phyloP scores from a whole-genome alignment of 1,140 invertebrate genomes.

The Pollicipes pollicipes region DNA sequence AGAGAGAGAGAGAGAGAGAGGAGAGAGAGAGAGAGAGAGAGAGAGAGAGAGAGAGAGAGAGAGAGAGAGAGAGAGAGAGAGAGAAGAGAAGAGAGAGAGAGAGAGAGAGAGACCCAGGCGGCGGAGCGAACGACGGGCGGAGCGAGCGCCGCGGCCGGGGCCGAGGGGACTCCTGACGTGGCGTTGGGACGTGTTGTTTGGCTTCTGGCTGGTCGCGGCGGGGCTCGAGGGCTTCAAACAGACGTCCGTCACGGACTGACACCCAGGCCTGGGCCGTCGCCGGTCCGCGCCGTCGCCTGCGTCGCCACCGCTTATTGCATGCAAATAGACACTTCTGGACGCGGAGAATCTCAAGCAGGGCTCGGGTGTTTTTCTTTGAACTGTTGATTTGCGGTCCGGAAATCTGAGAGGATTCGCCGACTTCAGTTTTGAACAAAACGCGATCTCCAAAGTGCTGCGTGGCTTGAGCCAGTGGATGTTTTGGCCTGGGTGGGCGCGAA shows the following conservation, averaged over 20 bases:
- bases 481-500: too few relatives aligned
- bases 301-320: not conserved
- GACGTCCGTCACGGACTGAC: not conserved
- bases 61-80: slow-evolving; percentile 6
- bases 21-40: not conserved
- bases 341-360: not conserved
- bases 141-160: not conserved
- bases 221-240: not conserved
- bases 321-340: not conserved
- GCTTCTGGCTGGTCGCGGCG: not conserved
- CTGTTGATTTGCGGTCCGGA: not conserved
- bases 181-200: not conserved
- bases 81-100: slow-evolving; percentile 4
- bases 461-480: not conserved
- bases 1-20: slow-evolving; percentile 8
- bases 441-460: not conserved
- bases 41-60: not conserved
- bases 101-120: not conserved
- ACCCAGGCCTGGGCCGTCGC: not conserved
- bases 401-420: not conserved
- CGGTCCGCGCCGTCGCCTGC: too few relatives aligned
- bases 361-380: not conserved
- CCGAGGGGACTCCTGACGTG: not conserved
- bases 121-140: not conserved
- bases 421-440: not conserved